These are phyloP conservation scores for Lepidurus apus DNA, from an alignment of 1,140 invertebrate genomes.

Conservation along the genomic window DNA sequence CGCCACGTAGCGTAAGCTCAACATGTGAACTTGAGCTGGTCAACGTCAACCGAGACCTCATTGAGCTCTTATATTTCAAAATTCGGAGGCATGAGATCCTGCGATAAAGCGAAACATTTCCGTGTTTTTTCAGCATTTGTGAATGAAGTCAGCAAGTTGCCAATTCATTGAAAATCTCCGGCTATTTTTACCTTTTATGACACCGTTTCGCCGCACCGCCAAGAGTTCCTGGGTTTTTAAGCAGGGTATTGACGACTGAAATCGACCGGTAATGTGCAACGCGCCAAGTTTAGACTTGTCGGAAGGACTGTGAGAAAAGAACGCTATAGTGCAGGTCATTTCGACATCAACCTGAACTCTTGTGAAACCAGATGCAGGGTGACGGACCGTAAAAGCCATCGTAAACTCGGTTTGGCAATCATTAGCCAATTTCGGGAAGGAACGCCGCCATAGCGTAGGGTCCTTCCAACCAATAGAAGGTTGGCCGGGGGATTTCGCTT, in stretches of 20 bases:
- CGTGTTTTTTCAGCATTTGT: neutral
- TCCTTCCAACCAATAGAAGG: neutral
- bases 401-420: constrained; percentile 4
- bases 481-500: neutral
- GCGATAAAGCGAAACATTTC: neutral
- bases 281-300: too few species aligned
- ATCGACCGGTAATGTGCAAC: neutral
- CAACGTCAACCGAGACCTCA: too few species aligned
- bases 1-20: too few species aligned
- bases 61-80: neutral
- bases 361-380: neutral
- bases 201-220: neutral
- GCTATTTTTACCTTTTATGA: neutral
- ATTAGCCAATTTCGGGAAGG: constrained; percentile 11
- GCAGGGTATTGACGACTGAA: neutral
- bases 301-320: too few species aligned
- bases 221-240: neutral
- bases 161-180: neutral
- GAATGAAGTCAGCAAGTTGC: neutral
- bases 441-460: neutral
- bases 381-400: neutral
- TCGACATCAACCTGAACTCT: neutral
- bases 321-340: neutral
- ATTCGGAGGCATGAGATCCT: neutral
- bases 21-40: too few species aligned